Evolutionary conservation across 2,797 vertebrate species (phyloP).

Genomic region (Karalla daura): DNA sequence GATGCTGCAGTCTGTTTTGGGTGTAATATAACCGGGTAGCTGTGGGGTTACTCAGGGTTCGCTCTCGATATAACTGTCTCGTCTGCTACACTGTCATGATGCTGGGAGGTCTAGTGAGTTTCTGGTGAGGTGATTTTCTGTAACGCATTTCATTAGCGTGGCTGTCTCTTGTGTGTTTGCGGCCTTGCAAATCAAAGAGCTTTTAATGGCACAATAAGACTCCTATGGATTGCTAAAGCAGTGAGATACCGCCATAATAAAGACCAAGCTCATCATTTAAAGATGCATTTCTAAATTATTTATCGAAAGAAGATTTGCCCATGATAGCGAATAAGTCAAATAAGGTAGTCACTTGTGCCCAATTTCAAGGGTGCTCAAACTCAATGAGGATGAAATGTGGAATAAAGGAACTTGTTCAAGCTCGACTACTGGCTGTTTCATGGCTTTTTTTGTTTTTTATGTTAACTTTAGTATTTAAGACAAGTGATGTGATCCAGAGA

Average conservation of each 20-base stretch:
- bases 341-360: not conserved
- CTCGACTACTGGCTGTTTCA: too few relatives aligned
- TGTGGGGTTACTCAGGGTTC: not conserved
- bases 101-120: not conserved
- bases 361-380: not conserved
- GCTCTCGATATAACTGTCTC: not conserved
- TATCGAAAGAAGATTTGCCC: not conserved
- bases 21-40: not conserved
- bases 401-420: too few relatives aligned
- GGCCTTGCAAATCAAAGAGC: not conserved
- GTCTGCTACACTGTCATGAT: not conserved
- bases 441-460: too few relatives aligned
- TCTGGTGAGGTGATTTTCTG: not conserved
- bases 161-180: slow-evolving; percentile 1
- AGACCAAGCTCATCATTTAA: not conserved
- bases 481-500: too few relatives aligned
- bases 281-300: not conserved
- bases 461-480: too few relatives aligned
- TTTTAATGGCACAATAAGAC: not conserved
- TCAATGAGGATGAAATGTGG: not conserved
- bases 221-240: slow-evolving; percentile 5
- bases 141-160: slow-evolving; percentile 5
- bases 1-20: not conserved
- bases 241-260: not conserved
- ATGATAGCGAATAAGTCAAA: not conserved